Evolutionary conservation across 2,888 invertebrate species (phyloP).

Genomic region (Ichneumon xanthorius): DNA sequence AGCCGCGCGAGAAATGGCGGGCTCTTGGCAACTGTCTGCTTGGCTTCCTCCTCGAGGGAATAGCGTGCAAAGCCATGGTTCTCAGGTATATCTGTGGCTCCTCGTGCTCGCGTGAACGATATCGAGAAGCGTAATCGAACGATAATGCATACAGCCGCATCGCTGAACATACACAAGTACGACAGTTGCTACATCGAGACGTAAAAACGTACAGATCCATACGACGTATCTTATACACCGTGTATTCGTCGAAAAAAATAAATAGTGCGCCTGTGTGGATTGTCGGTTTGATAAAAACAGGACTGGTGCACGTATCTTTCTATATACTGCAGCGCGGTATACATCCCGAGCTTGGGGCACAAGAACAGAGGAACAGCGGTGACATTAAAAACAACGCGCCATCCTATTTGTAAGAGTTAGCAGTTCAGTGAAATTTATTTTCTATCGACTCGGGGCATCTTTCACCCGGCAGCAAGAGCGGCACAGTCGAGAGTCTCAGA

Average conservation of each 20-base stretch:
- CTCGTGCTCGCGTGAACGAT: conserved; percentile 66
- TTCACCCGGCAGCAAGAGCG: conserved; percentile 63
- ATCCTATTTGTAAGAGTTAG: conserved; percentile 78
- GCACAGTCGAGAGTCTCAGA: conserved; percentile 1
- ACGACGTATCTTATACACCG: conserved; percentile 13
- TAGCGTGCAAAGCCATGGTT: conserved; percentile 47
- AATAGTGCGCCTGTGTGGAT: conserved; percentile 40
- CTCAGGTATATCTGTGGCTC: conserved; percentile 42
- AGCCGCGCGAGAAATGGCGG: conserved; percentile 34
- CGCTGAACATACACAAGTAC: conserved; percentile 24
- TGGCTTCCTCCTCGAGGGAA: conserved; percentile 15
- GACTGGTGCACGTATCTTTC: conserved; percentile 43
- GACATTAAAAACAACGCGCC: conserved; percentile 73
- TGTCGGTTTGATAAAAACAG: conserved; percentile 72
- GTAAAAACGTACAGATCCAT: conserved; percentile 14
- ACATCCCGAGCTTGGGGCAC: conserved; percentile 6
- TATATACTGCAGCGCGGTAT: conserved; percentile 16
- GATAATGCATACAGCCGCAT: conserved; percentile 54
- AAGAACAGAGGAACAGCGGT: conserved; percentile 46
- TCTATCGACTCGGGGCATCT: conserved; percentile 75
- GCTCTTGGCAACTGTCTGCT: conserved; percentile 28
- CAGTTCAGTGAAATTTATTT: conserved; percentile 77
- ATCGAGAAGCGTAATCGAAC: conserved; percentile 74
- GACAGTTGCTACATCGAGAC: conserved; percentile 47
- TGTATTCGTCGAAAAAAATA: conserved; percentile 45